phyloP scores from a whole-genome alignment of 2,888 invertebrate genomes.

The Sinelater perroti region DNA sequence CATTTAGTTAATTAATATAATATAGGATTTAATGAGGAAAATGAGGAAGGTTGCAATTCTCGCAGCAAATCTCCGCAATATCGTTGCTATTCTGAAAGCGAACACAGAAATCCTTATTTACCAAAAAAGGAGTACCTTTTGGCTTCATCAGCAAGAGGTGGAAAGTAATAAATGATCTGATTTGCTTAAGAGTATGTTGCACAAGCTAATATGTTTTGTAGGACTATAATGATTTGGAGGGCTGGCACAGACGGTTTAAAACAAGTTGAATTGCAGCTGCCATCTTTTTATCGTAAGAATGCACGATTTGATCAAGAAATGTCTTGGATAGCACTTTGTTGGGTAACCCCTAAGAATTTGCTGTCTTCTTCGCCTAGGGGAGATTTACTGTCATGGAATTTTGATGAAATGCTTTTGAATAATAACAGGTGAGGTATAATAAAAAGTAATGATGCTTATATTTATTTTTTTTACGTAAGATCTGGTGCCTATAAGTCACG shows the following conservation, averaged over 20 bases:
- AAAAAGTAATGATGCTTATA: background rate
- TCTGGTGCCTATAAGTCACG: conserved; percentile 19
- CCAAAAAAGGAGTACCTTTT: conserved; percentile 63
- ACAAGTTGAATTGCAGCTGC: conserved; percentile 56
- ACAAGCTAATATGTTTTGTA: conserved; percentile 44
- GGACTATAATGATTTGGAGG: conserved; percentile 71
- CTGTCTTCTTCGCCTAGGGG: conserved; percentile 68
- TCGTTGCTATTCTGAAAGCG: too few relatives aligned
- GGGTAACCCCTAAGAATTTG: conserved; percentile 68
- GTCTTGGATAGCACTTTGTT: conserved; percentile 65
- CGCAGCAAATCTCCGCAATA: too few relatives aligned
- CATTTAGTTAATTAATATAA: too few relatives aligned
- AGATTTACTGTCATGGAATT: conserved; percentile 70
- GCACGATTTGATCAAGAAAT: conserved; percentile 40
- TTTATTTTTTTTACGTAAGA: background rate
- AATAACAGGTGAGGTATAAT: too few relatives aligned
- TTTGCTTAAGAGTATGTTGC: conserved; percentile 35
- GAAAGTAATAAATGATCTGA: conserved; percentile 60
- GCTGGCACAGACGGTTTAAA: conserved; percentile 69
- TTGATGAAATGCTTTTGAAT: too few relatives aligned
- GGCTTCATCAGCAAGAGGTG: conserved; percentile 74
- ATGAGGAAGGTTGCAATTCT: too few relatives aligned
- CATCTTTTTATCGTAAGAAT: conserved; percentile 42
- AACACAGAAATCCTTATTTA: too few relatives aligned
- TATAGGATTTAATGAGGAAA: too few relatives aligned